phyloP scores from a whole-genome alignment of 2,888 invertebrate species.

The Buathra laborator region DNA sequence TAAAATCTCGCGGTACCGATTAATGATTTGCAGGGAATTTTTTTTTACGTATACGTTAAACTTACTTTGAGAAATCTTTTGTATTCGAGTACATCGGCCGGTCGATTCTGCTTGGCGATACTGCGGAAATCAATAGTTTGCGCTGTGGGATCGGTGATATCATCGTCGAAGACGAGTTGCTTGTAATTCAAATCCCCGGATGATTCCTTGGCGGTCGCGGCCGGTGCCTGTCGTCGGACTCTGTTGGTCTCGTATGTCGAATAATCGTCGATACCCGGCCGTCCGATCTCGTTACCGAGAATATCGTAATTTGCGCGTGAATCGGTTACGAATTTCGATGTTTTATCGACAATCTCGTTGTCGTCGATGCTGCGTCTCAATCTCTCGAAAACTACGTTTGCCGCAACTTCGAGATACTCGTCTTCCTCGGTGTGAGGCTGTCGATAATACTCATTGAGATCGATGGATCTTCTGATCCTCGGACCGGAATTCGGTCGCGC shows the following conservation, averaged over 20 bases:
- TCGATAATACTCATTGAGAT: constrained; percentile 72
- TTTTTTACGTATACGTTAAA: not conserved
- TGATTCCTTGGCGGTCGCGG: constrained; percentile 40
- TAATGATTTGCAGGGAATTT: not conserved
- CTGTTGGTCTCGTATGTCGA: constrained; percentile 54
- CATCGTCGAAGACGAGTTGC: constrained; percentile 69
- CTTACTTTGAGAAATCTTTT: constrained; percentile 80
- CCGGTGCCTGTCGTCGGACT: constrained; percentile 69
- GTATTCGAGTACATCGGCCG: constrained; percentile 79
- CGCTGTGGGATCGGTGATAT: constrained; percentile 69
- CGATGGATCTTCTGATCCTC: constrained; percentile 86
- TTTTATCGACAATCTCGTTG: constrained; percentile 58
- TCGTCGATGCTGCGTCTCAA: constrained; percentile 78
- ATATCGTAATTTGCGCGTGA: constrained; percentile 53
- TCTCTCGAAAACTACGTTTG: constrained; percentile 82
- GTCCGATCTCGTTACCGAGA: constrained; percentile 51
- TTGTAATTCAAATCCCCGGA: constrained; percentile 69
- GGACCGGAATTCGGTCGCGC: constrained; percentile 87
- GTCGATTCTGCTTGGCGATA: constrained; percentile 78
- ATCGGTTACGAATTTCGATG: constrained; percentile 3
- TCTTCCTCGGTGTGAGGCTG: constrained; percentile 71
- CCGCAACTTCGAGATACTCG: constrained; percentile 80
- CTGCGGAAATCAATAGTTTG: constrained; percentile 78
- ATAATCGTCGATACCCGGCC: constrained; percentile 55
- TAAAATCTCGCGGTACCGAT: not conserved